Evolutionary conservation across 2,888 invertebrate species (phyloP).

Genomic region (Acholoe squamosa): DNA sequence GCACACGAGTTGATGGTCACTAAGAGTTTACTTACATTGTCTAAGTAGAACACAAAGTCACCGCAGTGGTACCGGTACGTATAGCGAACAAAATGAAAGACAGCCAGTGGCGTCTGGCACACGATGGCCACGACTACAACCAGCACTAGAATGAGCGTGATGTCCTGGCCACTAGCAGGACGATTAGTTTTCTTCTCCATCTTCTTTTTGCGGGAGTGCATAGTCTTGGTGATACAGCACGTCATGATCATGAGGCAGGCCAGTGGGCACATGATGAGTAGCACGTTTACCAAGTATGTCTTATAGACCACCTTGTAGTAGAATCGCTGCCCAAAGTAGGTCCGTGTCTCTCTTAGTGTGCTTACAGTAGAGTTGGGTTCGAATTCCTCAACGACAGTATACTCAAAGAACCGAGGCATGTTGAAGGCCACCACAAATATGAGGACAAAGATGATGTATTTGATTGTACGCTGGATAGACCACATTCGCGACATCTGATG

Average conservation of each 20-base stretch:
- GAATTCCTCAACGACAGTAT: slow-evolving; percentile 64
- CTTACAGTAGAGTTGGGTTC: slow-evolving; percentile 50
- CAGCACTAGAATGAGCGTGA: slow-evolving; percentile 69
- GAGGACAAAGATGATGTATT: slow-evolving; percentile 69
- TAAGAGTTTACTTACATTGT: slow-evolving; percentile 71
- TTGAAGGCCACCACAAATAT: slow-evolving; percentile 69
- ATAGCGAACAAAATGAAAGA: slow-evolving; percentile 72
- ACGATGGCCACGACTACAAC: slow-evolving; percentile 71
- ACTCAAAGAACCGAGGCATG: slow-evolving; percentile 72
- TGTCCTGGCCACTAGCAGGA: slow-evolving; percentile 62
- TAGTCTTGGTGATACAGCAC: slow-evolving; percentile 67
- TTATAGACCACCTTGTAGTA: slow-evolving; percentile 71
- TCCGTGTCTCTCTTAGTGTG: slow-evolving; percentile 62
- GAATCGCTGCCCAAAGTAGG: slow-evolving; percentile 67
- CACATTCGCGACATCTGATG: slow-evolving; percentile 68
- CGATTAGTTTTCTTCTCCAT: slow-evolving; percentile 59
- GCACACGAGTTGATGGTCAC: slow-evolving; percentile 71
- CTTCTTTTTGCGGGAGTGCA: slow-evolving; percentile 64
- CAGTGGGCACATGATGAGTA: slow-evolving; percentile 70
- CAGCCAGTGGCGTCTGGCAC: slow-evolving; percentile 71
- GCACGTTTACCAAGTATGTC: slow-evolving; percentile 69
- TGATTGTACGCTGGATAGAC: slow-evolving; percentile 67
- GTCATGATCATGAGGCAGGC: slow-evolving; percentile 69
- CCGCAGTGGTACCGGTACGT: slow-evolving; percentile 66
- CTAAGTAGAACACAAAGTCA: slow-evolving; percentile 70